phyloP scores from a whole-genome alignment of 2,888 invertebrate genomes.

The Hirtodrosophila duncani region DNA sequence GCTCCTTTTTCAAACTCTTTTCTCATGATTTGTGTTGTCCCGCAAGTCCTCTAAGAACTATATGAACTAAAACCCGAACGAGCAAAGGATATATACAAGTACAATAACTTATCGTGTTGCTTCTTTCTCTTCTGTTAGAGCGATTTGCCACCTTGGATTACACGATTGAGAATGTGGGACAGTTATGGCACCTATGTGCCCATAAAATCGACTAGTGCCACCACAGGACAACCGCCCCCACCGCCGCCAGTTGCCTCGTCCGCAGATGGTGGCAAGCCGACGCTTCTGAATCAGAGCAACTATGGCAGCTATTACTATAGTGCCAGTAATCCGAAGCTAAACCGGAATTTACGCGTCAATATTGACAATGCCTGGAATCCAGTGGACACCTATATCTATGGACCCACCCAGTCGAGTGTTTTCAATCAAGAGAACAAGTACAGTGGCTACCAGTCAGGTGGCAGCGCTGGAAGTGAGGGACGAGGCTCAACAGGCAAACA shows the following conservation, averaged over 20 bases:
- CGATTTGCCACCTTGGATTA: conserved; percentile 82
- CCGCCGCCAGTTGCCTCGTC: conserved; percentile 73
- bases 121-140: conserved; percentile 56
- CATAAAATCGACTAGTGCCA: conserved; percentile 76
- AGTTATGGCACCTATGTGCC: conserved; percentile 81
- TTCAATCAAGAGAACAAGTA: conserved; percentile 79
- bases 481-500: conserved; percentile 41
- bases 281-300: conserved; percentile 74
- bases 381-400: conserved; percentile 78
- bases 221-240: conserved; percentile 75
- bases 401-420: conserved; percentile 78
- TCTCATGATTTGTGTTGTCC: too few relatives aligned
- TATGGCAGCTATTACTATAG: conserved; percentile 77
- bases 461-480: conserved; percentile 44
- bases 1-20: conserved; percentile 4
- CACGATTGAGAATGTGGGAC: conserved; percentile 87
- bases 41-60: too few relatives aligned
- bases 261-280: conserved; percentile 69
- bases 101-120: conserved; percentile 26
- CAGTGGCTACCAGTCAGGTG: conserved; percentile 75
- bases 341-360: conserved; percentile 77
- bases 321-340: conserved; percentile 77
- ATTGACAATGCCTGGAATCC: conserved; percentile 79
- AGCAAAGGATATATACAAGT: neutral
- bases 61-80: too few relatives aligned